Percentiles rank a stretch among this genome's conserved stretches.
These are phyloP conservation scores for Drosophila conformis DNA, from an alignment of 2,888 invertebrate genomes.

Conservation along the genomic window DNA sequence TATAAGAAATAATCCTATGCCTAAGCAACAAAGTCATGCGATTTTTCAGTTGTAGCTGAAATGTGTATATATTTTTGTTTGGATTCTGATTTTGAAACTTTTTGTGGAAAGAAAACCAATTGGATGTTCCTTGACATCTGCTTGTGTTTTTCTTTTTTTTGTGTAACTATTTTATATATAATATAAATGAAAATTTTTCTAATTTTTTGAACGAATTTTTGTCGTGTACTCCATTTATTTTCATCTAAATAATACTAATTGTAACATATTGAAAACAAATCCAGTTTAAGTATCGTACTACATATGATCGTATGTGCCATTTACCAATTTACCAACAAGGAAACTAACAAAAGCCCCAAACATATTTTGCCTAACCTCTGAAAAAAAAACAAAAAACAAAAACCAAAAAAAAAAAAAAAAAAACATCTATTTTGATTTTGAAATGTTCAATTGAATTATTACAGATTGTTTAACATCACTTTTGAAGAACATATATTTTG, in stretches of 20 bases:
- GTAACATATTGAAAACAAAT: conserved; percentile 53
- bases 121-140: conserved; percentile 18
- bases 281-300: conserved; percentile 56
- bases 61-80: conserved; percentile 59
- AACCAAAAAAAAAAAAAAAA: conserved; percentile 34
- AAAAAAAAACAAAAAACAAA: conserved; percentile 35
- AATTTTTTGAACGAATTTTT: conserved; percentile 53
- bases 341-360: conserved; percentile 59
- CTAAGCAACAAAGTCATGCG: conserved; percentile 54
- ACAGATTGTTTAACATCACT: conserved; percentile 62
- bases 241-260: conserved; percentile 41
- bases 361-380: conserved; percentile 44
- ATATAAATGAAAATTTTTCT: conserved; percentile 15
- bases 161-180: conserved; percentile 1
- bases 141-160: conserved; percentile 7
- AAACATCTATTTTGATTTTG: conserved; percentile 55
- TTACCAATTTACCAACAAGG: conserved; percentile 55
- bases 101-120: conserved; percentile 18
- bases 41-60: conserved; percentile 74
- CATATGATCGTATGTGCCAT: conserved; percentile 57
- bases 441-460: conserved; percentile 58
- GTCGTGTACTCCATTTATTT: conserved; percentile 53
- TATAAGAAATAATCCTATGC: conserved; percentile 51
- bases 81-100: conserved; percentile 32
- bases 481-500: conserved; percentile 64